These are phyloP conservation scores for Neomorphus geoffroyi DNA, from an alignment of 2,797 vertebrate genomes.

Conservation along the genomic window DNA sequence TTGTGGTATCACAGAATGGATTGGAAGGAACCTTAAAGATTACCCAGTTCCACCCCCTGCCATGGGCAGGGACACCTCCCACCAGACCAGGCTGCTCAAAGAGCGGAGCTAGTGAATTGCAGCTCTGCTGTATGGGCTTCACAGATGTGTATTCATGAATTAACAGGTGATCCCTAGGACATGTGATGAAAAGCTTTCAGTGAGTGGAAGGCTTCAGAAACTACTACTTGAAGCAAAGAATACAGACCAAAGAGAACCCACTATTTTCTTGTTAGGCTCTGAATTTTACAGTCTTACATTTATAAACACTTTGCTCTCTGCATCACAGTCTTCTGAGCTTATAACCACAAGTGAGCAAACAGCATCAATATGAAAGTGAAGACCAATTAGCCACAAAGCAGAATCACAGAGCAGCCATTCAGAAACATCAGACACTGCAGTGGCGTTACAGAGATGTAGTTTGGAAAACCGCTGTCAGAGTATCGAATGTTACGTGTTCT, in stretches of 20 bases:
- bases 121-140: neutral
- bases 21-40: too few relatives aligned
- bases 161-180: neutral
- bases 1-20: too few relatives aligned
- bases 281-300: neutral
- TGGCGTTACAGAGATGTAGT: neutral
- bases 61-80: too few relatives aligned
- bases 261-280: neutral
- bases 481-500: neutral
- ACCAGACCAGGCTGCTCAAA: too few relatives aligned
- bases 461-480: neutral
- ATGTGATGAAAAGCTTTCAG: neutral
- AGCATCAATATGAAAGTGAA: neutral
- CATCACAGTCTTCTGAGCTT: neutral
- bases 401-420: neutral
- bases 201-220: neutral
- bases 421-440: neutral
- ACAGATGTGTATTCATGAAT: neutral
- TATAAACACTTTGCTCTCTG: neutral
- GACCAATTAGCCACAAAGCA: neutral
- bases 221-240: neutral
- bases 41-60: too few relatives aligned
- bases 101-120: neutral
- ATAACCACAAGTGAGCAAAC: neutral
- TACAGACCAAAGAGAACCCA: neutral